phyloP scores from a whole-genome alignment of 2,113 vertebrate genomes.

The Leucoraja erinaceus region DNA sequence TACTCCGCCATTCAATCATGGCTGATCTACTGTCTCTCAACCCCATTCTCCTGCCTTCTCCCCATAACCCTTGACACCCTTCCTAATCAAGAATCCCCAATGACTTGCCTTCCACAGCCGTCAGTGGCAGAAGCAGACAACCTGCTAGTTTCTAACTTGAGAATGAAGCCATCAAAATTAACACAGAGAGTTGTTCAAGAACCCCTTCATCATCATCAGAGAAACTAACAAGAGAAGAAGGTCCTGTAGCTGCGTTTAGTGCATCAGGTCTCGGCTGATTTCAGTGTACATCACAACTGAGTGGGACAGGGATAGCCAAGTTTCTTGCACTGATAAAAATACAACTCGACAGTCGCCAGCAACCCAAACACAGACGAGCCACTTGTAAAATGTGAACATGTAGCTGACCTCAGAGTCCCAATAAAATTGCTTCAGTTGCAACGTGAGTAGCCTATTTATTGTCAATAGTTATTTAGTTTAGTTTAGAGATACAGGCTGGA shows the following conservation, averaged over 20 bases:
- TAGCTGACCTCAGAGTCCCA: background rate
- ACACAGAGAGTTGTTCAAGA: background rate
- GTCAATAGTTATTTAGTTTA: constrained; percentile 26
- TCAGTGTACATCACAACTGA: background rate
- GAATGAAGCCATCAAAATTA: background rate
- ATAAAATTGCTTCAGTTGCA: background rate
- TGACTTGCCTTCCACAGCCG: too few species aligned
- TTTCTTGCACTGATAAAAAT: background rate
- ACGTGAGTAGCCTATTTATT: constrained; percentile 24
- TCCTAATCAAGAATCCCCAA: too few species aligned
- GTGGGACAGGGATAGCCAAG: background rate
- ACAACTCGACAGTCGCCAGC: background rate
- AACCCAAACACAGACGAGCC: background rate
- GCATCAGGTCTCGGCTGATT: background rate
- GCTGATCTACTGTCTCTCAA: too few species aligned
- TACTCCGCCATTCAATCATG: too few species aligned
- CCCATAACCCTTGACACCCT: too few species aligned
- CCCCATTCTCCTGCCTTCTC: too few species aligned
- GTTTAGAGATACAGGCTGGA: too few species aligned
- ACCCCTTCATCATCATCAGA: background rate
- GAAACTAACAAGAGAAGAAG: background rate
- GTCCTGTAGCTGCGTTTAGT: background rate
- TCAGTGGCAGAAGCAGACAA: too few species aligned
- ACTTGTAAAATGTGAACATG: background rate
- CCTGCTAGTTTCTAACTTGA: too few species aligned